Conservation (phyloP, 2,113 vertebrate species). For the Indri indri region DNA sequence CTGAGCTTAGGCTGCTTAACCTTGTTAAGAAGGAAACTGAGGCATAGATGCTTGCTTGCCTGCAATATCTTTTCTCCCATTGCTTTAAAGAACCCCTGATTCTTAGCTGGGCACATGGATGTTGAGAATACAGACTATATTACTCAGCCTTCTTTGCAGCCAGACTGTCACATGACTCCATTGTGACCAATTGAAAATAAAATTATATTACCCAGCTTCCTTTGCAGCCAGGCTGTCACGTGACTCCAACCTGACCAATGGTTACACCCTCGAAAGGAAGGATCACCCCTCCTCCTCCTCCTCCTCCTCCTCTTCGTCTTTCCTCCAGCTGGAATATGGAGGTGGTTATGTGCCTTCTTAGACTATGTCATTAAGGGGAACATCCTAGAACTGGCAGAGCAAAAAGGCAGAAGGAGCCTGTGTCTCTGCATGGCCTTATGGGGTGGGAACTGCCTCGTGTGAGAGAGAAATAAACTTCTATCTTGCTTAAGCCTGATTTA, state of each 20-base stretch:
- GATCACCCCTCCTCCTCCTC: neutral
- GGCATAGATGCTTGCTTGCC: neutral
- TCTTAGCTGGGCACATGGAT: neutral
- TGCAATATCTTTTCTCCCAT: neutral
- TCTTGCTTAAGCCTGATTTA: neutral
- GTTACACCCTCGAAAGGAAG: neutral
- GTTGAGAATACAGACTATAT: neutral
- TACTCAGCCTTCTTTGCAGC: neutral
- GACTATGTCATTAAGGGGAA: neutral
- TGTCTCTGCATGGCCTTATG: neutral
- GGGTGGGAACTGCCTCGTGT: neutral
- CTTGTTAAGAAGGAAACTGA: neutral
- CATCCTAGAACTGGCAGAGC: neutral
- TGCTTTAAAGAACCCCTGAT: neutral
- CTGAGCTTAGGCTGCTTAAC: neutral
- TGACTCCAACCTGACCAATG: neutral
- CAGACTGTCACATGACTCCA: neutral
- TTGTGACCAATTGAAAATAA: neutral
- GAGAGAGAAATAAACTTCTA: neutral
- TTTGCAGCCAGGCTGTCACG: neutral
- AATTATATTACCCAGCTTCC: constrained; percentile 2
- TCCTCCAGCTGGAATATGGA: neutral
- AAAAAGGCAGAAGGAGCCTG: neutral
- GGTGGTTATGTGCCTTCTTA: neutral
- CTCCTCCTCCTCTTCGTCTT: neutral